Evolutionary conservation across 1,140 invertebrate genomes (phyloP), one percentile per base, ranked within the genome.

Genomic region (Drosophila varians): DNA sequence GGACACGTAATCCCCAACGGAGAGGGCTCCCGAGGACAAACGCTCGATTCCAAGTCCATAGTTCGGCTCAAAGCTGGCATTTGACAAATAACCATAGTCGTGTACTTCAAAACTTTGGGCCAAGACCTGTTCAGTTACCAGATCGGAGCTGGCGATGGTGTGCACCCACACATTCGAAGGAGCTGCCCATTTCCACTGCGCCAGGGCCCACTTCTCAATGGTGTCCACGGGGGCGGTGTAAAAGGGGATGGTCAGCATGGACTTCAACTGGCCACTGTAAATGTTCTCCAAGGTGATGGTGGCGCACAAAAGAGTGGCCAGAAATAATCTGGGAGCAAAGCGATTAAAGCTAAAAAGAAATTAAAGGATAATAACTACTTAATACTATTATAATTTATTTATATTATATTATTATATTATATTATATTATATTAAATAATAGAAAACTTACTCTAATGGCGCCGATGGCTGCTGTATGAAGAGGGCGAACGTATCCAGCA

Each of bases 261-360:
- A 90, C 57, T 91, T 91, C 0, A 91, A 38, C 31, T 90, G 83
- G 1, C 89, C 89, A 38, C 87, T 89, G 74, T 91, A 91, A 9
- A 84, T 90, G 43, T 90, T 91, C 48, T 91, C 90, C 64, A 91
- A 55, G 0, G 87, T 91, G 2, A 91, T 90, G 0, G 90, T 88
- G 12, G 90, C 90, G 45, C 84, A 89, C 0, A 91, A 45, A 12
- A 91, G 42, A 3, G 77, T 74, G 11, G 86, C 74, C 45, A 90
- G 45, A 57, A 89, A 90, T 9, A 90, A 72, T 3, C 89, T 77
- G 0, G 77, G 61, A 0, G 83, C 75, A 49, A 82, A 84, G 4
- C 74, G 58, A 55, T 76, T 31, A 36, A 77, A 87, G 0, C 82
- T 87, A 3, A 5, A n/a, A n/a, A n/a, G n/a, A n/a, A n/a, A n/a